Evolutionary conservation across 2,113 vertebrate species (phyloP).

Genomic region (Phodopus roborovskii): DNA sequence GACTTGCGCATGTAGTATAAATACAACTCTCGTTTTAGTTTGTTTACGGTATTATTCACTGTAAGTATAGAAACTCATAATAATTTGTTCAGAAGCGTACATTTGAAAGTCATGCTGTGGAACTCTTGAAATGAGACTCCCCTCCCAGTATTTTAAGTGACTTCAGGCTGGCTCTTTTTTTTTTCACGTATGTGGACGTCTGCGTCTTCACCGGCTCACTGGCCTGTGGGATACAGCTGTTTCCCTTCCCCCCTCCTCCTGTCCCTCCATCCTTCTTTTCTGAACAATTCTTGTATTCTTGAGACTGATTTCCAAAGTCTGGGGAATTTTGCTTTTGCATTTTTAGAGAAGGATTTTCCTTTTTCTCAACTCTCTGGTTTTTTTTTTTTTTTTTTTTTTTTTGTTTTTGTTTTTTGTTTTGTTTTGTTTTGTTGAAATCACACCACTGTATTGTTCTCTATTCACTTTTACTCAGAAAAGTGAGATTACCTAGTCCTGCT

Average conservation of each 20-base stretch:
- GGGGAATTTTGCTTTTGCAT: constrained; percentile 23
- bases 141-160: neutral
- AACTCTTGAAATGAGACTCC: neutral
- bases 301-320: neutral
- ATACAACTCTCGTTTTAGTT: neutral
- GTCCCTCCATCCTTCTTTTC: neutral
- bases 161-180: neutral
- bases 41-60: neutral
- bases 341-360: neutral
- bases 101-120: neutral
- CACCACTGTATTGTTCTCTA: neutral
- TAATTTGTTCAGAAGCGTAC: constrained; percentile 9
- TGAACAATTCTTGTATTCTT: neutral
- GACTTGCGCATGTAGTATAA: neutral
- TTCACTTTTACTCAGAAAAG: neutral
- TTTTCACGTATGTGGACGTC: neutral
- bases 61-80: neutral
- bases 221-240: neutral
- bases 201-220: neutral
- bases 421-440: too few species aligned
- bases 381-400: too few species aligned
- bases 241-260: neutral
- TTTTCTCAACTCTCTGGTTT: neutral
- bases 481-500: neutral
- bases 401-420: too few species aligned